A percentile compares a stretch with the other conserved stretches of the same genome.
Conservation (phyloP, 1,140 invertebrate genomes). For the Ceratosolen solmsi region DNA sequence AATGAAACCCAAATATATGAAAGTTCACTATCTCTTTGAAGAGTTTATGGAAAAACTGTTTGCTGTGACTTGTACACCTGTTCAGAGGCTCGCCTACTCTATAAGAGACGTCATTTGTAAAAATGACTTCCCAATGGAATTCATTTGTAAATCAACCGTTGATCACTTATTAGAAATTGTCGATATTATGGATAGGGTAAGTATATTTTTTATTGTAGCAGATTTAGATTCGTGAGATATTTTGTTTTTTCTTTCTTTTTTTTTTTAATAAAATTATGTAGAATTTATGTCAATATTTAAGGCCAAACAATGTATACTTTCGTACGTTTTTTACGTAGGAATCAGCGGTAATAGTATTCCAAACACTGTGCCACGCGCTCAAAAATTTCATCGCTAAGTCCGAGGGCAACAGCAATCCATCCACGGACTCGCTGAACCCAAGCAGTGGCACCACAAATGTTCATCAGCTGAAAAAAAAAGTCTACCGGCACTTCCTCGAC, state of each 20-base stretch:
- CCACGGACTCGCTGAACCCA: neutral
- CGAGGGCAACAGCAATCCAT: slow-evolving; percentile 2
- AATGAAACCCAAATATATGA: slow-evolving; percentile 61
- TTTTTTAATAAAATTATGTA: too few relatives aligned
- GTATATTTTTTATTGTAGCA: too few relatives aligned
- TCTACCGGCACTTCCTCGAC: slow-evolving; percentile 56
- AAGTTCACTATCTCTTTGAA: slow-evolving; percentile 74
- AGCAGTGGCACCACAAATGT: neutral
- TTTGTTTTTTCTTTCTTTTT: too few relatives aligned
- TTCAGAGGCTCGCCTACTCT: slow-evolving; percentile 77
- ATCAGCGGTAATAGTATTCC: slow-evolving; percentile 81
- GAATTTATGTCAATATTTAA: slow-evolving; percentile 12
- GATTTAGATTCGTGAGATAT: too few relatives aligned
- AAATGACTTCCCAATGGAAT: slow-evolving; percentile 64
- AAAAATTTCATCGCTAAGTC: slow-evolving; percentile 73
- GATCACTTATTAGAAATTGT: slow-evolving; percentile 75
- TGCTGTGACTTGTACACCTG: slow-evolving; percentile 76
- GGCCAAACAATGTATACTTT: too few relatives aligned
- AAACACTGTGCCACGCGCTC: slow-evolving; percentile 79
- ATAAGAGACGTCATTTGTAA: slow-evolving; percentile 73
- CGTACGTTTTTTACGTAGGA: too few relatives aligned
- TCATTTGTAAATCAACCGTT: slow-evolving; percentile 68
- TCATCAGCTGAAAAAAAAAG: neutral
- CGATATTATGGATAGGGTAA: slow-evolving; percentile 77
- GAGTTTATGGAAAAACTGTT: slow-evolving; percentile 79